phyloP scores from a whole-genome alignment of 2,113 vertebrate species.

The Tenrec ecaudatus region DNA sequence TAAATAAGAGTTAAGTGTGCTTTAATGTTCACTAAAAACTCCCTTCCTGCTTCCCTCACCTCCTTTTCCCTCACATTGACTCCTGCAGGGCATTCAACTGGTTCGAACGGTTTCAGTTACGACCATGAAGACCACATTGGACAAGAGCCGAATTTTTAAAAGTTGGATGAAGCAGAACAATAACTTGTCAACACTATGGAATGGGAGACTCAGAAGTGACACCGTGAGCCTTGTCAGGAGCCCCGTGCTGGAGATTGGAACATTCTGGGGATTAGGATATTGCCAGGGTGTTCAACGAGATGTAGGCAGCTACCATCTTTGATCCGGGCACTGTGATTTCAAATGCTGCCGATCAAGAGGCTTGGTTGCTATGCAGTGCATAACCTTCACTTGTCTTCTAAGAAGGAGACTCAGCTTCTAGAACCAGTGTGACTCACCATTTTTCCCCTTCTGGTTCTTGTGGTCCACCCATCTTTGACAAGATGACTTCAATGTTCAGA shows the following conservation, averaged over 20 bases:
- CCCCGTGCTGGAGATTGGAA: no score
- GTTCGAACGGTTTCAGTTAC: not conserved
- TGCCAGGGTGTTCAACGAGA: not conserved
- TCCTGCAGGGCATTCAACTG: not conserved
- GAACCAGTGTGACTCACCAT: not conserved
- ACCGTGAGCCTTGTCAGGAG: not conserved
- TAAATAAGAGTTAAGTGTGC: conserved; percentile 65
- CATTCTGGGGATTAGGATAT: no score
- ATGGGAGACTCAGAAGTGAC: not conserved
- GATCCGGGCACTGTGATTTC: not conserved
- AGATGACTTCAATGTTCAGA: not conserved
- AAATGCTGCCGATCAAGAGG: not conserved
- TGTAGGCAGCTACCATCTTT: not conserved
- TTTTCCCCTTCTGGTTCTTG: not conserved
- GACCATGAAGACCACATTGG: not conserved
- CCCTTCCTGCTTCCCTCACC: not conserved
- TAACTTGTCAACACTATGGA: not conserved
- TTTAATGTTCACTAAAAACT: not conserved
- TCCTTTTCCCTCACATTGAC: not conserved
- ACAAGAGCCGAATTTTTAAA: not conserved
- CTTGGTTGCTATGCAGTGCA: no score
- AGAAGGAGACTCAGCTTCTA: not conserved
- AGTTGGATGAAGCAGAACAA: not conserved
- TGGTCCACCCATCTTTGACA: not conserved
- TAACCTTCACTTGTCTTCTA: not conserved